Conservation (phyloP, 2,888 invertebrate genomes). For the Ypsolopha scabrella region DNA sequence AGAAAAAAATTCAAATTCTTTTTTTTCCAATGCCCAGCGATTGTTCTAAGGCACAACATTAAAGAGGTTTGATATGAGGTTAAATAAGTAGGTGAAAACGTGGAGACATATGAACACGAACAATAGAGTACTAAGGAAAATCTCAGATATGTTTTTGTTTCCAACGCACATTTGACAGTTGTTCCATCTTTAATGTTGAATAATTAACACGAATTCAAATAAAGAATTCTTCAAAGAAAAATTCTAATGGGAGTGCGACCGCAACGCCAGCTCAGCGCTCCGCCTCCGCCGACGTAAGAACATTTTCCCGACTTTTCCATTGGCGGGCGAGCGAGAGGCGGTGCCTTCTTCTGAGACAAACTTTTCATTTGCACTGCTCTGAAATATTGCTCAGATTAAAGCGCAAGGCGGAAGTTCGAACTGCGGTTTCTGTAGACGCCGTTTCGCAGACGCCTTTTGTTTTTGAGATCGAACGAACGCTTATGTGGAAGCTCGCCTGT, state of each 20-base stretch:
- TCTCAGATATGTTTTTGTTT: too few species aligned
- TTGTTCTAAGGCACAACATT: too few species aligned
- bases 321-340: slow-evolving; percentile 55
- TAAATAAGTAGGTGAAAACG: too few species aligned
- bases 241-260: slow-evolving; percentile 63
- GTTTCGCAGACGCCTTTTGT: slow-evolving; percentile 24
- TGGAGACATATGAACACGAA: too few species aligned
- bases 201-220: slow-evolving; percentile 36
- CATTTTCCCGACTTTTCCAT: slow-evolving; percentile 64
- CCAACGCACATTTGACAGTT: too few species aligned
- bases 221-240: slow-evolving; percentile 62
- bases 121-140: too few species aligned
- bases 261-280: slow-evolving; percentile 38
- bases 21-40: too few species aligned
- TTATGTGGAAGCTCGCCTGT: too few species aligned
- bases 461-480: not conserved
- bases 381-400: slow-evolving; percentile 66
- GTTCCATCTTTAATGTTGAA: not conserved
- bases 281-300: slow-evolving; percentile 57
- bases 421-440: slow-evolving; percentile 51
- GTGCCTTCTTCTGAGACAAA: slow-evolving; percentile 53
- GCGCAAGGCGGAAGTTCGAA: slow-evolving; percentile 50
- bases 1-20: too few species aligned
- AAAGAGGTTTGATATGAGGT: too few species aligned
- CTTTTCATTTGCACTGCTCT: slow-evolving; percentile 67